These are phyloP conservation scores for Drosophila leonis DNA, from an alignment of 2,888 invertebrate genomes.

Conservation along the genomic window DNA sequence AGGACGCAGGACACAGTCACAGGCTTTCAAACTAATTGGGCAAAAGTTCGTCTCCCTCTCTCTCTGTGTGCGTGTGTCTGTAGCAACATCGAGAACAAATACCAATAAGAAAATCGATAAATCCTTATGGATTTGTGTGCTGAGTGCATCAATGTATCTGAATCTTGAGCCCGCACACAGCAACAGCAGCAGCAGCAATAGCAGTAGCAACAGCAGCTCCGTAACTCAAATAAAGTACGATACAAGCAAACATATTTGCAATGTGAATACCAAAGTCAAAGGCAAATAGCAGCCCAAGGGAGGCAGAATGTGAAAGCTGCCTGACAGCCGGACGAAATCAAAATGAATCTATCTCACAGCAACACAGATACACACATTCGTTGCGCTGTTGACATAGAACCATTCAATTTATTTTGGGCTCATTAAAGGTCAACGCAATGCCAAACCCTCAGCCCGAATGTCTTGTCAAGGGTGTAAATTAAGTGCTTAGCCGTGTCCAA, in stretches of 20 bases:
- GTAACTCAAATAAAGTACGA: conserved; percentile 72
- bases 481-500: conserved; percentile 84
- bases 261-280: conserved; percentile 55
- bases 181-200: conserved; percentile 22
- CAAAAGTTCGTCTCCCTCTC: conserved; percentile 28
- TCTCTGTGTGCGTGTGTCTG: conserved; percentile 24
- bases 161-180: conserved; percentile 53
- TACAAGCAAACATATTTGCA: conserved; percentile 58
- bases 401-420: conserved; percentile 77
- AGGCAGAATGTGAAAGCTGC: conserved; percentile 23
- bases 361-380: conserved; percentile 45
- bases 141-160: conserved; percentile 74
- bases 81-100: conserved; percentile 27
- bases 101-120: conserved; percentile 65
- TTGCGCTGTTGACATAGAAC: conserved; percentile 66
- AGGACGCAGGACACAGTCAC: conserved; percentile 6
- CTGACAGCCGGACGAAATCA: conserved; percentile 43
- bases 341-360: conserved; percentile 46
- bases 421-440: conserved; percentile 61
- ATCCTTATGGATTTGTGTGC: conserved; percentile 49
- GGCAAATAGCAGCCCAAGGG: conserved; percentile 42
- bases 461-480: conserved; percentile 78
- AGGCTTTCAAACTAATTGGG: conserved; percentile 69
- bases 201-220: conserved; percentile 15
- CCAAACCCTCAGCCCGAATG: conserved; percentile 23